Conservation (phyloP, 2,797 vertebrate species). For the Borostomias antarcticus region DNA sequence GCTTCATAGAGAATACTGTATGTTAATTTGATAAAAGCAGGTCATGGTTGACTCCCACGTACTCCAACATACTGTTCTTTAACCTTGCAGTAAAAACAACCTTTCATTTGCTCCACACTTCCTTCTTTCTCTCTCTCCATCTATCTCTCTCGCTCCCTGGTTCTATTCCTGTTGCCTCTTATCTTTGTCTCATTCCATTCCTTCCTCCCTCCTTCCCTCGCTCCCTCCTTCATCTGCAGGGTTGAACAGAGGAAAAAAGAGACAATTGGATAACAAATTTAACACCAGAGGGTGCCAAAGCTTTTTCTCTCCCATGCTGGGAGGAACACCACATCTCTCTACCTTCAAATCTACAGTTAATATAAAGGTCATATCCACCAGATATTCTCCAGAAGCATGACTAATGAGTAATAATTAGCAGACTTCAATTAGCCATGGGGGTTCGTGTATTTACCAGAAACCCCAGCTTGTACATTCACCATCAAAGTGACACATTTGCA, state of each 20-base stretch:
- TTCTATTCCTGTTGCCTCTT: constrained; percentile 28
- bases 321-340: constrained; percentile 42
- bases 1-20: neutral
- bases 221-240: constrained; percentile 50
- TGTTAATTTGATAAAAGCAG: neutral
- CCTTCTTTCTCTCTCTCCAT: neutral
- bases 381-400: constrained; percentile 16
- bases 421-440: neutral
- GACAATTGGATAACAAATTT: constrained; percentile 64
- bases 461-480: no score
- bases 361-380: constrained; percentile 40
- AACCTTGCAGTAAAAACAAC: neutral
- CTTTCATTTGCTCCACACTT: neutral
- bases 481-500: neutral
- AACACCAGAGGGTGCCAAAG: constrained; percentile 89
- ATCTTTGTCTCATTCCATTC: constrained; percentile 11
- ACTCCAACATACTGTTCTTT: no score
- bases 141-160: constrained; percentile 8
- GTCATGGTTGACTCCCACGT: neutral
- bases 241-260: constrained; percentile 51
- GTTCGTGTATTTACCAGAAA: neutral
- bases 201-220: constrained; percentile 16
- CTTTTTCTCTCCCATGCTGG: constrained; percentile 73
- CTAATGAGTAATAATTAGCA: constrained; percentile 9
- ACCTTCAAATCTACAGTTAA: constrained; percentile 34